Conservation (phyloP, 2,797 vertebrate genomes). For the Nannoperca obscura region DNA sequence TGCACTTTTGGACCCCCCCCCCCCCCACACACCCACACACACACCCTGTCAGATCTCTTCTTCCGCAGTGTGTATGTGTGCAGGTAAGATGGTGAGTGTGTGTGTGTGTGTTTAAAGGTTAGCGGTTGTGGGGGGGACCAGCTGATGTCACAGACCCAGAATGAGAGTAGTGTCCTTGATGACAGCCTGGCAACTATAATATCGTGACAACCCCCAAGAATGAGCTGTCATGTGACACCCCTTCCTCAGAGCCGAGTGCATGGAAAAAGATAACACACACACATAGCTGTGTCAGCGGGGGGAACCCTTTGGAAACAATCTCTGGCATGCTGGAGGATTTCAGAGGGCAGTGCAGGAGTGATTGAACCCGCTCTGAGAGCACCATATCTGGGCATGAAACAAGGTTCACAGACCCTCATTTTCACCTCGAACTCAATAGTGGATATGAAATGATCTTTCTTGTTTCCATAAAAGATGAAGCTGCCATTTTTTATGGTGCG, state of each 20-base stretch:
- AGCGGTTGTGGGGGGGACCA: conserved; percentile 48
- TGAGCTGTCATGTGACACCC: conserved; percentile 70
- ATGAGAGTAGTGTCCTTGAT: conserved; percentile 66
- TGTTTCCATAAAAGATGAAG: not conserved
- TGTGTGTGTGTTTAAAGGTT: conserved; percentile 60
- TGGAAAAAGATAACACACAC: conserved; percentile 69
- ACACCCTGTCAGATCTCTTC: not conserved
- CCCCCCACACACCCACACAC: not conserved
- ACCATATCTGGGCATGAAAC: conserved; percentile 47
- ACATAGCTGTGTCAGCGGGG: conserved; percentile 65
- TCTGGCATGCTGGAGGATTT: conserved; percentile 53
- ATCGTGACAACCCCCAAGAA: conserved; percentile 77
- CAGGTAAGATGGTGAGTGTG: conserved; percentile 6
- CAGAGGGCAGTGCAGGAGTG: conserved; percentile 28
- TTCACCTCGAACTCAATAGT: not conserved
- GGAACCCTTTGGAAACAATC: conserved; percentile 78
- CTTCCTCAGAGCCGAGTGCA: conserved; percentile 54
- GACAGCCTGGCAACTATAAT: conserved; percentile 76
- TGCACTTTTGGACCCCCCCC: conserved; percentile 3
- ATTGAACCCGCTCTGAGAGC: conserved; percentile 28
- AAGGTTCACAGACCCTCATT: conserved; percentile 6
- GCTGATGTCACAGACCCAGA: conserved; percentile 71
- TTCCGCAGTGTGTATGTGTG: conserved; percentile 26
- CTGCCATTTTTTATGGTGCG: not conserved
- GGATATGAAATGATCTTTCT: not conserved